phyloP scores from a whole-genome alignment of 2,888 invertebrate genomes.

The Linyphia triangularis region DNA sequence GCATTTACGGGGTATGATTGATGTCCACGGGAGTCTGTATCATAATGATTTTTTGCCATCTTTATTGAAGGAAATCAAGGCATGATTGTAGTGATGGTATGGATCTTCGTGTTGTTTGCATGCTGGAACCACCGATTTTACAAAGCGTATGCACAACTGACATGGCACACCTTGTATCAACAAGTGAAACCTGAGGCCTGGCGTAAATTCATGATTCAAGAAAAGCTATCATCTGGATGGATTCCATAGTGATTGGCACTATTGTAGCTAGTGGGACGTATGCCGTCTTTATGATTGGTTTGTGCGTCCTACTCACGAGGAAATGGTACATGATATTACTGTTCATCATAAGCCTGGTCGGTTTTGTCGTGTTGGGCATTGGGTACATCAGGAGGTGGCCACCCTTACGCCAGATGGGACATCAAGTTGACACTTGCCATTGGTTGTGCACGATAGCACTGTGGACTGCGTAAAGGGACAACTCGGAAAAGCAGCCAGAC shows the following conservation, averaged over 20 bases:
- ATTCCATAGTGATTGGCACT: background rate
- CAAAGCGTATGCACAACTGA: conserved; percentile 1
- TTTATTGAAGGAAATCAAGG: background rate
- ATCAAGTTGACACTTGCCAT: background rate
- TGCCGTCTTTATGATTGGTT: background rate
- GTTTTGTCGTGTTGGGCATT: background rate
- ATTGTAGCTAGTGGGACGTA: background rate
- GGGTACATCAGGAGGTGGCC: background rate
- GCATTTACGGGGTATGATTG: too few species aligned
- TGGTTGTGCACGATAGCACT: background rate
- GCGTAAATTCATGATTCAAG: conserved; percentile 4
- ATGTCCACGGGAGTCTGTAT: too few species aligned
- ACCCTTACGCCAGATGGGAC: background rate
- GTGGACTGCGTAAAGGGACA: too few species aligned
- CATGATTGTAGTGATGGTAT: background rate
- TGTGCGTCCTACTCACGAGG: background rate
- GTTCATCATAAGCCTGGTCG: background rate
- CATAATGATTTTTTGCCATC: too few species aligned
- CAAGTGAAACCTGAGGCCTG: background rate
- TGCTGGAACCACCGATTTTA: conserved; percentile 36
- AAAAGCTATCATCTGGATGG: conserved; percentile 16
- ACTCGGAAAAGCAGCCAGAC: too few species aligned
- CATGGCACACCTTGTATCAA: conserved; percentile 8
- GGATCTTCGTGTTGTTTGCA: background rate
- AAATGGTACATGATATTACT: background rate